Base-by-base conservation (phyloP, 2,888 invertebrate genomes). In the Danaus chrysippus region DNA sequence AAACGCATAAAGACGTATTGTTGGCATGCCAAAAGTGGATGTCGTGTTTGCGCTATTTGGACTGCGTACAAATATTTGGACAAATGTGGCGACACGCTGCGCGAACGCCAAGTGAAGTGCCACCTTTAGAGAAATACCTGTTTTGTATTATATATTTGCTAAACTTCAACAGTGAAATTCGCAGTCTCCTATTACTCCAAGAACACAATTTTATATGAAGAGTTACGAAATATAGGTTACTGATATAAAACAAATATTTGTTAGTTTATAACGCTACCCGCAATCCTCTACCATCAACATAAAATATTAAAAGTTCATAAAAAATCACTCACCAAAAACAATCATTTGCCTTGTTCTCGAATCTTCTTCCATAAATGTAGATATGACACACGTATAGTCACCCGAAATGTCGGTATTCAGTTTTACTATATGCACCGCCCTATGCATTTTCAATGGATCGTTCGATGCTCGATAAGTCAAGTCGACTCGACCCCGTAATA, bases 371-470 rank as follows among this genome's bases (percentile, higher is more conserved):
- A 92, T 91, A 73, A 94, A 93, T 0, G 95, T 93, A 3, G 94
- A 94, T 61, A 95, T 95, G 64, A 93, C 92, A 84, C 96, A 96
- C 71, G 93, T 94, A 76, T 95, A 95, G 70, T 94, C 93, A 43
- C 95, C 95, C 58, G 94, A 93, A 71, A 95, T 91, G 70, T 95
- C 94, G 54, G 94, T 94, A 44, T 94, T 93, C 15, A 95, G 95
- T 78, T 93, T 94, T 53, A 93, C 85, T 74, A 96, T 94, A 73
- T 94, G 93, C 69, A 96, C 88, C 3, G 95, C 95, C 73, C 96
- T 91, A 80, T 95, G 93, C 87, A 93, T 94, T 72, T 93, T 94
- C 72, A 93, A 90, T 3, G 93, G 92, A 75, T 95, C 94, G 58
- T 91, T 90, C 0, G 95, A 94, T 0, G 93, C 94, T 71, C 90